Evolutionary conservation across 1,140 invertebrate genomes (phyloP).

Genomic region (Tetramorium alpestre): DNA sequence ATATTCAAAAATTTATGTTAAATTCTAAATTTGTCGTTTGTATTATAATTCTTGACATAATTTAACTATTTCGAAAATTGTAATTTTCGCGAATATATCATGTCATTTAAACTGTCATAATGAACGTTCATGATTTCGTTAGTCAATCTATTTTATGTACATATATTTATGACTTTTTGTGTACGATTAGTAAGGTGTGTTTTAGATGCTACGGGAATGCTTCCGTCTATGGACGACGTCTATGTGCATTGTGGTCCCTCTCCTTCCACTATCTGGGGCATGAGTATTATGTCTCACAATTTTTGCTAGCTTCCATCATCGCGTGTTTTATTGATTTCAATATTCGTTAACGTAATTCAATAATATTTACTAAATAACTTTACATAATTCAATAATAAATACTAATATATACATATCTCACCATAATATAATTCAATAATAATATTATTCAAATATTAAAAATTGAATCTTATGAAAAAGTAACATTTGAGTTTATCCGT

Average conservation of each 20-base stretch:
- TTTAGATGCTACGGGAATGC: constrained; percentile 83
- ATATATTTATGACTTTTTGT: constrained; percentile 77
- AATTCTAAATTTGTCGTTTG: background rate
- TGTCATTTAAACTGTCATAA: constrained; percentile 45
- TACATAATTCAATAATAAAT: background rate
- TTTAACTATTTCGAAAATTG: background rate
- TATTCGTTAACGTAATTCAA: background rate
- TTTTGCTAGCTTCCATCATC: constrained; percentile 76
- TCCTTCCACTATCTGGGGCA: constrained; percentile 80
- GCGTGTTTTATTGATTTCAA: background rate
- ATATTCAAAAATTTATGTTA: background rate
- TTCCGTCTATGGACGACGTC: constrained; percentile 83
- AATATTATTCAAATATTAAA: background rate
- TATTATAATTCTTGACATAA: background rate
- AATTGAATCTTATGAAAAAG: background rate
- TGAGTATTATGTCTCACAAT: constrained; percentile 79
- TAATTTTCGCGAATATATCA: constrained; percentile 11
- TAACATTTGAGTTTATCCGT: background rate
- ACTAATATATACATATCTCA: background rate
- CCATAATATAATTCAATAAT: no score
- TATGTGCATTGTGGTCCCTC: constrained; percentile 82
- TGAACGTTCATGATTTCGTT: constrained; percentile 69
- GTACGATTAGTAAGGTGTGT: constrained; percentile 82
- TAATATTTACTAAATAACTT: background rate
- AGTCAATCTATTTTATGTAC: constrained; percentile 74